These are phyloP conservation scores for Microcebus ravelobensis DNA, from an alignment of 2,113 vertebrate genomes.

Conservation along the genomic window DNA sequence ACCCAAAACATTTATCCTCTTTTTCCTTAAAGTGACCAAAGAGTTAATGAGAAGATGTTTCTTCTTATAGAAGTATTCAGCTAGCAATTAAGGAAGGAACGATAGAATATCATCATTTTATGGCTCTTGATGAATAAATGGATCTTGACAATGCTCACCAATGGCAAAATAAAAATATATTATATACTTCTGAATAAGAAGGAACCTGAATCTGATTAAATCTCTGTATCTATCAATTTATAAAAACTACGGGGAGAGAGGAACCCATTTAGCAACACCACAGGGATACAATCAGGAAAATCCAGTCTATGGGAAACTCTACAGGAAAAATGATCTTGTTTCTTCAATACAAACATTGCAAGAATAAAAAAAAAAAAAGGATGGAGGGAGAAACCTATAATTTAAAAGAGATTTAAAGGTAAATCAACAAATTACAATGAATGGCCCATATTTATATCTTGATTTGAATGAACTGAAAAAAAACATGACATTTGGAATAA, in stretches of 20 bases:
- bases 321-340: background rate
- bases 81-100: background rate
- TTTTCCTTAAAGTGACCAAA: background rate
- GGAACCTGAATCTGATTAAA: constrained; percentile 19
- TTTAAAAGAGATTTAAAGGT: background rate
- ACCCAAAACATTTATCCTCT: background rate
- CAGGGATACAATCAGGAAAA: constrained; percentile 33
- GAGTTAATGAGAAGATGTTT: background rate
- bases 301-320: background rate
- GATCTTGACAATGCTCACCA: background rate
- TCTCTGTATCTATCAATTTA: constrained; percentile 4
- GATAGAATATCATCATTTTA: background rate
- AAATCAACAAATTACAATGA: background rate
- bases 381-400: background rate
- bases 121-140: background rate
- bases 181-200: background rate
- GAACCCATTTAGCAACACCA: constrained; percentile 46
- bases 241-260: background rate
- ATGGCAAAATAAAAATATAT: background rate
- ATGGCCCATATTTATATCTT: background rate
- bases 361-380: background rate
- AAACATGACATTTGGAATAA: background rate
- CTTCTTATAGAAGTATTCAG: background rate
- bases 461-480: background rate
- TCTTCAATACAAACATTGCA: constrained; percentile 24